Evolutionary conservation across 2,888 invertebrate genomes (phyloP), one percentile per base, ranked within the genome.

Genomic region (Atethmia centrago): DNA sequence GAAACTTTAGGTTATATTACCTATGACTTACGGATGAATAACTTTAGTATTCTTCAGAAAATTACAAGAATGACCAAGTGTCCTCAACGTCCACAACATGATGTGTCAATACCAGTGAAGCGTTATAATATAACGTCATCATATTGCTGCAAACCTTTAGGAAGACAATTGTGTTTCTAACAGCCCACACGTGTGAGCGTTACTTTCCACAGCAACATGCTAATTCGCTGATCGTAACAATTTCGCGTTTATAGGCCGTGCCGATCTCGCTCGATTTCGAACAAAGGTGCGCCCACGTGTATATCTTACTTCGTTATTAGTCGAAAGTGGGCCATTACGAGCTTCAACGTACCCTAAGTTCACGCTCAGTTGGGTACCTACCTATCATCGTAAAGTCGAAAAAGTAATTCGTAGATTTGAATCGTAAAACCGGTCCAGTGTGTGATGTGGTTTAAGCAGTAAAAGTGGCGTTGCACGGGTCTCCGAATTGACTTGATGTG

Each of bases 271-370:
- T 65, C 69, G 68, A 80, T 78, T 71, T 69, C 76, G 66, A 83
- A 85, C 89, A 86, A 85, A 85, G 83, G 77, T 86, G 82, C 89
- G 84, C 92, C 91, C 87, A 91, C 91, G 88, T 90, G 85, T 86
- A 71, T 69, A 66, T 62, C 62, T 77, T 66, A 63, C 67, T 66
- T 62, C 36, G 82, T 91, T 91, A 92, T 92, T 92, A 89, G 83
- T 88, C 75, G 91, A 92, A 93, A 93, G 92, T 92, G 85, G 90
- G 90, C 73, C 90, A 77, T 71, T 68, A 82, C 58, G 36, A 36
- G 70, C 25, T 28, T 75, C 65, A 51, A 64, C 42, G 71, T 76
- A 83, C 74, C 77, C 63, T 82, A 36, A 64, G 70, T 83, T 88
- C 75, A 83, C 81, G 82, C 82, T 66, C 79, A 76, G 87, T 77